Percentiles rank a stretch among this genome's conserved stretches.
These are phyloP conservation scores for Microhierax caerulescens DNA, from an alignment of 2,797 vertebrate genomes.

Conservation along the genomic window DNA sequence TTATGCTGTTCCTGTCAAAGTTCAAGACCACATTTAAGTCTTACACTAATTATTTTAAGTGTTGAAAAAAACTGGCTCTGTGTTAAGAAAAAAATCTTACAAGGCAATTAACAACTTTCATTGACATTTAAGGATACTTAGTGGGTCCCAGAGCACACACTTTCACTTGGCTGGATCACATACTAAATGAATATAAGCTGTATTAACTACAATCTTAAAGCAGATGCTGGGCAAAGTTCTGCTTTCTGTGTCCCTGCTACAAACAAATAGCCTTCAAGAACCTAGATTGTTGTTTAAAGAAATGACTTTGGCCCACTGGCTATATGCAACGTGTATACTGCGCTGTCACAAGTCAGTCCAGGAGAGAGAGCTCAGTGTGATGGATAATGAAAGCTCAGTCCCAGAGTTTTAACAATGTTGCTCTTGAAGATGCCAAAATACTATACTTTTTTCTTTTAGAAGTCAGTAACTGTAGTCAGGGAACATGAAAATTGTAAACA, in stretches of 20 bases:
- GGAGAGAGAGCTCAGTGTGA: neutral
- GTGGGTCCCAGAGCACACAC: neutral
- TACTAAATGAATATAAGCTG: neutral
- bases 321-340: neutral
- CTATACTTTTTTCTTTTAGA: fast-evolving
- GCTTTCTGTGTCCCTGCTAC: neutral
- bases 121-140: neutral
- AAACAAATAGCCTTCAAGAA: neutral
- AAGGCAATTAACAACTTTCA: neutral
- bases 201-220: neutral
- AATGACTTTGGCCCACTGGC: neutral
- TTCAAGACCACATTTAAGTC: neutral
- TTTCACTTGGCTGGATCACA: neutral
- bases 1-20: neutral
- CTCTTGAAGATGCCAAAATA: neutral
- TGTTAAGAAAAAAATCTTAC: neutral
- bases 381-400: neutral
- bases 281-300: neutral
- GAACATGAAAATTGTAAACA: neutral
- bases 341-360: neutral
- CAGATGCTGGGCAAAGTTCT: neutral
- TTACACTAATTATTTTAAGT: neutral
- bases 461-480: neutral
- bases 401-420: neutral
- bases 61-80: neutral